Base-by-base conservation (phyloP, 2,888 invertebrate species). In the Noctua pronuba region DNA sequence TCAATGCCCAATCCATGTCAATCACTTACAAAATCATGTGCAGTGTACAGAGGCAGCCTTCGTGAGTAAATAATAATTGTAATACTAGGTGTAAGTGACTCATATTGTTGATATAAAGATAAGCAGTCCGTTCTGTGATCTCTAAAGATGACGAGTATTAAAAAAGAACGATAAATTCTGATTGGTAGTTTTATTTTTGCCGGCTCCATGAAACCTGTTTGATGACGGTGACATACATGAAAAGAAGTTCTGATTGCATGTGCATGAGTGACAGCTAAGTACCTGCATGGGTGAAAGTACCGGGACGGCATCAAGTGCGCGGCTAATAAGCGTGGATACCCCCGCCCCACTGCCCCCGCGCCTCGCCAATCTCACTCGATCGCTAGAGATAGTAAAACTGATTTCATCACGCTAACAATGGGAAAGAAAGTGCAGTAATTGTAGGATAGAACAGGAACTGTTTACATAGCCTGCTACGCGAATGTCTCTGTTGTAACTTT, bases 361-460 rank as follows among this genome's bases (percentile, higher is more conserved):
- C 85, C 87, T 73, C 93, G 94, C 95, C 91, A 92, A 94, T 94
- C 94, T 92, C 96, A 95, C 93, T 96, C 94, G 86, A 94, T 95
- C 92, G 95, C 94, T 91, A 91, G 92, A 93, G 95, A 95, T 95
- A 95, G 95, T 95, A 95, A 95, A 92, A 94, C 93, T 94, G 94
- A 93, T 94, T 95, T 92, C 93, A 95, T 93, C 94, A 94, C 92
- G 91, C 91, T 93, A 95, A 95, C 94, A 96, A 95, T 95, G 93
- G 94, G 95, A 96, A 93, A 94, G 95, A 93, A 97, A 95, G 94
- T 96, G 95, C 94, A 94, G 92, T 94, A 97, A 96, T 93, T 94
- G 95, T 93, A 95, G 95, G 93, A 94, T 96, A 90, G 93, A 94
- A 88, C 92, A 93, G 94, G 94, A 93, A 94, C 92, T 90, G 88